These are phyloP conservation scores for Zaprionus africanus DNA, from an alignment of 1,140 invertebrate species.

Conservation along the genomic window DNA sequence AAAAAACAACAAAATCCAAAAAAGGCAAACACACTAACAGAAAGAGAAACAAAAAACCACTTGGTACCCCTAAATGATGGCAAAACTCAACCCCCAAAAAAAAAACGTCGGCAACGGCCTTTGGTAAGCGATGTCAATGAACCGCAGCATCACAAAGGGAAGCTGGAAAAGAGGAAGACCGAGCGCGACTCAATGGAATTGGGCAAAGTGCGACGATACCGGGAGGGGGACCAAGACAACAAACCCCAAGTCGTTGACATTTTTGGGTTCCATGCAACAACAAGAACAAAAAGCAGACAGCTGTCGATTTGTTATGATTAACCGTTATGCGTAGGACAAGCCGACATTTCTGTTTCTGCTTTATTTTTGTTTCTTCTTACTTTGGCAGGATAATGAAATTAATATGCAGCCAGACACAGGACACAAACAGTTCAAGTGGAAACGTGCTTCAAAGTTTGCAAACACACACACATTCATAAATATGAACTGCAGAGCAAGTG, in stretches of 20 bases:
- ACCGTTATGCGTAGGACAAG: slow-evolving; percentile 50
- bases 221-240: slow-evolving; percentile 28
- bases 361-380: neutral
- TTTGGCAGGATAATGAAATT: slow-evolving; percentile 51
- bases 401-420: slow-evolving; percentile 35
- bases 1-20: neutral
- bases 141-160: slow-evolving; percentile 17
- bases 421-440: slow-evolving; percentile 21
- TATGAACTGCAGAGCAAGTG: neutral
- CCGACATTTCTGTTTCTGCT: neutral
- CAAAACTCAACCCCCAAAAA: slow-evolving; percentile 40
- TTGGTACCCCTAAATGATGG: slow-evolving; percentile 21
- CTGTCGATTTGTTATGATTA: slow-evolving; percentile 72
- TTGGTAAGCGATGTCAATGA: slow-evolving; percentile 42
- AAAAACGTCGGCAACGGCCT: slow-evolving; percentile 31
- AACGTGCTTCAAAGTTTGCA: slow-evolving; percentile 15
- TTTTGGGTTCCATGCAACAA: slow-evolving; percentile 37
- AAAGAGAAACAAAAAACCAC: slow-evolving; percentile 9
- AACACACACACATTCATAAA: neutral
- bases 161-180: slow-evolving; percentile 15
- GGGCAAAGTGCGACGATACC: slow-evolving; percentile 1
- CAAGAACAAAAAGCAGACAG: slow-evolving; percentile 42
- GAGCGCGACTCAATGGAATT: slow-evolving; percentile 11
- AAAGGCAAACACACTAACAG: neutral
- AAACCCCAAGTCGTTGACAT: slow-evolving; percentile 66